Evolutionary conservation across 2,113 vertebrate species (phyloP), one percentile per base, ranked within the genome.

Genomic region (Globicephala melas): DNA sequence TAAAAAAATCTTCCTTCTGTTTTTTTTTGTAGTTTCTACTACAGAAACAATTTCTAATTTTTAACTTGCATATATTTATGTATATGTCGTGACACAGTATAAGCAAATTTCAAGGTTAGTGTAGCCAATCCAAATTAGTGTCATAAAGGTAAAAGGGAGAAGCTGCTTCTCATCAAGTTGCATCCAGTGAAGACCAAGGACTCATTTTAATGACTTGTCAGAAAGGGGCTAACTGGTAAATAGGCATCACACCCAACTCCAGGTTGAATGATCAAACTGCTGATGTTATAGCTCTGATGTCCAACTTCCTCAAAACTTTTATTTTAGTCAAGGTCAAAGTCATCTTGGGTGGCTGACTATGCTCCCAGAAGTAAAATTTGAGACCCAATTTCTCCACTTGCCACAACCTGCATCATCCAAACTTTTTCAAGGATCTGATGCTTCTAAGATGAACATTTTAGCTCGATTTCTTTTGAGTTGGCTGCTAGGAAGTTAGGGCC

Each of bases 11-110:
- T 71, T 58, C 25, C 36, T 50, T 82, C 17, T 81, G 67, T 89
- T 36, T 65, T 50, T 18, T 7, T 4, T 1, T 5, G 23, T 36
- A 55, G 53, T 62, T 93, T 65, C 81, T 55, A 79, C 44, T 90
- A 91, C 28, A 82, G n/a, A 97, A 82, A 77, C 71, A 28, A 38
- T 44, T 80, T 86, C 41, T 50, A 12, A 26, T 55, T 89, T 73
- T 76, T 89, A 63, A 58, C 70, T 80, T 70, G 28, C 33, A 89
- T 8, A 28, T 74, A 76, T 89, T 50, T 11, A 88, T 25, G 3
- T 50, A 68, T 63, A 60, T 6, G 21, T n/a, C 77, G 2, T 68
- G 50, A 91, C 15, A 83, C 3, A 70, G 33, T 20, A 21, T 18
- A 68, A 89, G 47, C 47, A 89, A 62, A 92, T 73, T 58, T 92